Conservation (phyloP, 1,140 invertebrate genomes). For the Lineus longissimus region DNA sequence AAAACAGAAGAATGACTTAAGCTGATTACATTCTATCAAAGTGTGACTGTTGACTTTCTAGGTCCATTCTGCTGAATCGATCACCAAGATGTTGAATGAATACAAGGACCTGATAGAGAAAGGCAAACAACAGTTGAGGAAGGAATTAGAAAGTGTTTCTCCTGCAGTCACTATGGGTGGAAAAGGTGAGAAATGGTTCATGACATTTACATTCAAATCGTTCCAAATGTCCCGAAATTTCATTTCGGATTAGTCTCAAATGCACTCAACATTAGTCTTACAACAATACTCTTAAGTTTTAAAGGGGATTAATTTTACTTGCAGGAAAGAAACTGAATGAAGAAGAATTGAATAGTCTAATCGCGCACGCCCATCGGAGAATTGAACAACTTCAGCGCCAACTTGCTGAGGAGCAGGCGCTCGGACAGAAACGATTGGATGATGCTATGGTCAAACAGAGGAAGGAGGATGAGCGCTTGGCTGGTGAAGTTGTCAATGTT, state of each 20-base stretch:
- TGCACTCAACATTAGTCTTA: background rate
- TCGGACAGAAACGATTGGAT: conserved; percentile 42
- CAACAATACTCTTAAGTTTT: too few species aligned
- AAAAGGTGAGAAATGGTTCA: conserved; percentile 22
- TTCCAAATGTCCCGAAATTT: background rate
- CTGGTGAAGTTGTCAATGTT: conserved; percentile 24
- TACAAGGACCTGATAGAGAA: conserved; percentile 56
- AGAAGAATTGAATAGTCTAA: conserved; percentile 57
- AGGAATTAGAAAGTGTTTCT: conserved; percentile 52
- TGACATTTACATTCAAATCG: background rate
- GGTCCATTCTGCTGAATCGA: conserved; percentile 47
- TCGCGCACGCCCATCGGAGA: conserved; percentile 57
- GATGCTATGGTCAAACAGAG: conserved; percentile 41
- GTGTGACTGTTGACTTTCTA: conserved; percentile 23
- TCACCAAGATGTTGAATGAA: conserved; percentile 50
- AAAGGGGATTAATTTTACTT: conserved; percentile 9
- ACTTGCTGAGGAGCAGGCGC: conserved; percentile 52
- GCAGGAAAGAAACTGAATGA: conserved; percentile 53
- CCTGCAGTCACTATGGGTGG: conserved; percentile 49
- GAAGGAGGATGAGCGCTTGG: conserved; percentile 38
- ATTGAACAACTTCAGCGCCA: conserved; percentile 58
- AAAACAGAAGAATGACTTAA: too few species aligned
- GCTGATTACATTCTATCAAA: too few species aligned
- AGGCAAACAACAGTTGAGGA: conserved; percentile 53
- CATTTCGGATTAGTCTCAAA: background rate